phyloP scores from a whole-genome alignment of 2,113 vertebrate genomes.

The Rhadina sibilatrix region DNA sequence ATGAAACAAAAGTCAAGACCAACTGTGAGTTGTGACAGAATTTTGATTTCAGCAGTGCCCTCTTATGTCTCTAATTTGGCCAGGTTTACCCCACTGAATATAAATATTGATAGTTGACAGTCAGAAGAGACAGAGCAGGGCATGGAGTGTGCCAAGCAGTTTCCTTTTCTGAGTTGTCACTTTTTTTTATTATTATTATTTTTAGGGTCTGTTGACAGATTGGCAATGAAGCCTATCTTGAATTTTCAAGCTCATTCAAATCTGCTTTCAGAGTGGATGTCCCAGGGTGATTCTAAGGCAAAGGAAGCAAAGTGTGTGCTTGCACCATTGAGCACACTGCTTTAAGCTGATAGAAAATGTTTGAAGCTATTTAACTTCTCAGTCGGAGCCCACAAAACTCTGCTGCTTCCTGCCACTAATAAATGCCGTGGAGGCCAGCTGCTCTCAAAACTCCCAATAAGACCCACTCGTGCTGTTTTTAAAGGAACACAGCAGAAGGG shows the following conservation, averaged over 20 bases:
- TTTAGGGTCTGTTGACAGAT: conserved; percentile 21
- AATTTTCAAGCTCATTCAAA: conserved; percentile 35
- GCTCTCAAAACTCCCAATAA: background rate
- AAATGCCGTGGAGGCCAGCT: background rate
- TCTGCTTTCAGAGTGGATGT: conserved; percentile 14
- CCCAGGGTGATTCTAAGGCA: conserved; percentile 24
- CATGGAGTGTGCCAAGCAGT: background rate
- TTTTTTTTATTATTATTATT: background rate
- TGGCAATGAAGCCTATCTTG: conserved; percentile 3
- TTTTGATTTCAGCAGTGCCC: conserved; percentile 34
- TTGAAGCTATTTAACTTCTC: conserved; percentile 48
- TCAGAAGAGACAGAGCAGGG: background rate
- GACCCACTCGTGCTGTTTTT: background rate
- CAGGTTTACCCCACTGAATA: background rate
- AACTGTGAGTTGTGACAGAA: conserved; percentile 36
- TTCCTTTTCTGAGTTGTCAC: background rate
- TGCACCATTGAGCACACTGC: conserved; percentile 9
- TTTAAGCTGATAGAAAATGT: conserved; percentile 39
- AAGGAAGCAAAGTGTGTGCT: background rate
- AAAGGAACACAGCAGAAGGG: background rate
- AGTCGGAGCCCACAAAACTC: background rate
- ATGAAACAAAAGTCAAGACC: conserved; percentile 55
- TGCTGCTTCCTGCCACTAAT: conserved; percentile 10
- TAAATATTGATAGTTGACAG: conserved; percentile 14
- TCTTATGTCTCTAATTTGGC: conserved; percentile 2